phyloP scores from a whole-genome alignment of 2,888 invertebrate genomes.

The Amphipoea lucens region DNA sequence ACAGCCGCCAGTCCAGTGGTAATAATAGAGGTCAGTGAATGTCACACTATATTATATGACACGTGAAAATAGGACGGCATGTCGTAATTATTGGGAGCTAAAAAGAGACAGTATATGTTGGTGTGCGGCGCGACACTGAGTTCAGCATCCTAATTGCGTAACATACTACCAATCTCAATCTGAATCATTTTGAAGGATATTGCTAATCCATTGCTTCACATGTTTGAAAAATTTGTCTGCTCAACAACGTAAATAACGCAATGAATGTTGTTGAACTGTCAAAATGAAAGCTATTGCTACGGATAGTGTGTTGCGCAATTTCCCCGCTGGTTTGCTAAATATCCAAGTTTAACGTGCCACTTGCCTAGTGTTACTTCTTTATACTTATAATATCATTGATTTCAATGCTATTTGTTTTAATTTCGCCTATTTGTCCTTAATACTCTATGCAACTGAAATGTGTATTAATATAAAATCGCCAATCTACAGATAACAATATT shows the following conservation, averaged over 20 bases:
- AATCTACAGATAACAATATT: slow-evolving; percentile 12
- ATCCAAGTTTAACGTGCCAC: neutral
- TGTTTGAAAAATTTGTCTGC: neutral
- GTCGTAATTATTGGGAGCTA: neutral
- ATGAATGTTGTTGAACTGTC: neutral
- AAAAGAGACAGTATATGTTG: neutral
- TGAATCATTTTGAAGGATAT: neutral
- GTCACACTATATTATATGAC: neutral
- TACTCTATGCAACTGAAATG: slow-evolving; percentile 1
- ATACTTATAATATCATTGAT: slow-evolving; percentile 1
- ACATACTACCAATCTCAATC: neutral
- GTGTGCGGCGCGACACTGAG: neutral
- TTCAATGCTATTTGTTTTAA: neutral
- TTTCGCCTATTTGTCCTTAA: neutral
- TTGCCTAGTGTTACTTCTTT: neutral
- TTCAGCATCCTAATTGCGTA: neutral
- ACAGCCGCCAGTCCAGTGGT: too few relatives aligned
- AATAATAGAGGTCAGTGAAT: too few relatives aligned
- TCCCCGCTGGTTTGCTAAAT: neutral
- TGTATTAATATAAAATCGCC: slow-evolving; percentile 4
- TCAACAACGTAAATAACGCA: neutral
- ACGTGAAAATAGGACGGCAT: neutral
- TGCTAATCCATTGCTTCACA: neutral
- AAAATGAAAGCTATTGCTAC: neutral
- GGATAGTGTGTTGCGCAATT: too few relatives aligned